phyloP scores from a whole-genome alignment of 1,140 invertebrate genomes.

The Platorchestia sp. region DNA sequence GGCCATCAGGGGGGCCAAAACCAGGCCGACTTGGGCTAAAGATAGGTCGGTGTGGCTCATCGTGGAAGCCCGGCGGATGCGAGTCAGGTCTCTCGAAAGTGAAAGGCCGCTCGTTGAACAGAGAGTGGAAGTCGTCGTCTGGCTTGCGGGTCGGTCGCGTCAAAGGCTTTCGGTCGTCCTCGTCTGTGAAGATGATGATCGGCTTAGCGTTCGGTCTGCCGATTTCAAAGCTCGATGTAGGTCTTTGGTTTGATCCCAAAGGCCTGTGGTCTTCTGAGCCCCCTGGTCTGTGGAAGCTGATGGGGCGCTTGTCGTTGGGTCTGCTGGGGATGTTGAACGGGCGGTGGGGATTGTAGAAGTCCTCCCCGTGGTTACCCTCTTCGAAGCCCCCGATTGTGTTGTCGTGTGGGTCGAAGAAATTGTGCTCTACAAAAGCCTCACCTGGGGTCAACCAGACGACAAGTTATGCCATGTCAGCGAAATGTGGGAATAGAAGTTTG shows the following conservation, averaged over 20 bases:
- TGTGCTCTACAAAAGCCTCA: conserved; percentile 47
- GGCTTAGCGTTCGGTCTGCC: not conserved
- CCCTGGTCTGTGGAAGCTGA: not conserved
- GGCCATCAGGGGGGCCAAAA: not conserved
- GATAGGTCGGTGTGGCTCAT: not conserved
- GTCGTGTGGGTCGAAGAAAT: conserved; percentile 47
- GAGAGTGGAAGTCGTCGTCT: conserved; percentile 7
- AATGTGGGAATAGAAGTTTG: too few relatives aligned
- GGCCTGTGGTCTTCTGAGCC: not conserved
- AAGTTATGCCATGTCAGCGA: not conserved
- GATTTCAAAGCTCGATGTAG: not conserved
- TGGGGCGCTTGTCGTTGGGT: conserved; percentile 36
- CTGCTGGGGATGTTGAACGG: not conserved
- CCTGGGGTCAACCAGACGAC: not conserved
- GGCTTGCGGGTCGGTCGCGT: conserved; percentile 36
- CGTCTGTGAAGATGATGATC: conserved; percentile 28
- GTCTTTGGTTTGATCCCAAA: not conserved
- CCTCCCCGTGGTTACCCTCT: not conserved
- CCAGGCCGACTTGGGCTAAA: not conserved
- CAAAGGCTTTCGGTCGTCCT: conserved; percentile 6
- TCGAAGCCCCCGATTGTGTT: conserved; percentile 34
- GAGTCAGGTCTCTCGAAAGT: conserved; percentile 27
- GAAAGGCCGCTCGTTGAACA: conserved; percentile 23
- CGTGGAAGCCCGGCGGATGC: not conserved
- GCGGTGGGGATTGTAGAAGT: conserved; percentile 35